Evolutionary conservation across 2,797 vertebrate genomes (phyloP).

Genomic region (Oreonectes daqikongensis): DNA sequence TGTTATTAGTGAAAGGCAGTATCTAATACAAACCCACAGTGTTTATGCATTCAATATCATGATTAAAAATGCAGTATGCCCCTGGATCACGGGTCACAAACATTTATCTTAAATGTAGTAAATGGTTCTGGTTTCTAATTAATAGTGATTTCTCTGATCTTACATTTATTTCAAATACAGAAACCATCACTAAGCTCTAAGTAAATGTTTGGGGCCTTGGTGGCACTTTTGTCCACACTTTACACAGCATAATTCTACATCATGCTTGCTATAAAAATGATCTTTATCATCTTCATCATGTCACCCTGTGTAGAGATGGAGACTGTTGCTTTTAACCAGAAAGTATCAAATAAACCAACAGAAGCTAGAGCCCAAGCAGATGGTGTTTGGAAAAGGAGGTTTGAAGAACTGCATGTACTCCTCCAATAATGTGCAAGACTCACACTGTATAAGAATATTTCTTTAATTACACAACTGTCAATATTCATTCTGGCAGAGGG

Average conservation of each 20-base stretch:
- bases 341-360: conserved; percentile 4
- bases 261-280: no score
- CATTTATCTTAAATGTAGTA: no score
- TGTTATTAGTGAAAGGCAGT: not conserved
- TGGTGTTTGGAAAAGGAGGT: not conserved
- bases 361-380: conserved; percentile 15
- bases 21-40: not conserved
- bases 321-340: not conserved
- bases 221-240: no score
- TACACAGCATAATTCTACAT: no score
- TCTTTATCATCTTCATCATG: no score
- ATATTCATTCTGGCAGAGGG: not conserved
- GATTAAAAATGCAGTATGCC: not conserved
- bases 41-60: not conserved
- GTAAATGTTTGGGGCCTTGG: no score
- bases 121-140: no score
- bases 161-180: no score
- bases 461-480: not conserved
- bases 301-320: no score
- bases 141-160: no score
- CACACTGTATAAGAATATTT: conserved; percentile 17
- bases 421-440: conserved; percentile 8
- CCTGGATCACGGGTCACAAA: no score
- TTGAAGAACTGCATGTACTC: not conserved
- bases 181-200: no score